Evolutionary conservation across 1,140 invertebrate genomes (phyloP).

Genomic region (Dinoponera quadriceps): DNA sequence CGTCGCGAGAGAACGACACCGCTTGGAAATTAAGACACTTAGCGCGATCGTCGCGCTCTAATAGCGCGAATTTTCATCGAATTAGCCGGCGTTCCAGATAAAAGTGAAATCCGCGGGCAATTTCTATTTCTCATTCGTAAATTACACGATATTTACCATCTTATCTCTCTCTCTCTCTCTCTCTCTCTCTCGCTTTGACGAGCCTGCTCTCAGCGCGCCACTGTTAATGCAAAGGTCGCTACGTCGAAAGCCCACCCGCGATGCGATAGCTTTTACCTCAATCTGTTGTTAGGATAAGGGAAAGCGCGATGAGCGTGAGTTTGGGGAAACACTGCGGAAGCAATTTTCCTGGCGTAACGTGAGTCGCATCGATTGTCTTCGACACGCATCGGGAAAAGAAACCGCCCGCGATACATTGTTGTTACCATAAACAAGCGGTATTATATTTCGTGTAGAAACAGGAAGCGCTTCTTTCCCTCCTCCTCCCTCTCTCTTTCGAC

Average conservation of each 20-base stretch:
- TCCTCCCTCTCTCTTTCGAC: background rate
- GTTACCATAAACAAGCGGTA: slow-evolving; percentile 29
- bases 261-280: slow-evolving; percentile 6
- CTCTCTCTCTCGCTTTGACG: too few relatives aligned
- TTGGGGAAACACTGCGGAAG: slow-evolving; percentile 28
- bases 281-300: background rate
- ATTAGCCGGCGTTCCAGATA: background rate
- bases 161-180: too few relatives aligned
- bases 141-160: background rate
- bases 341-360: slow-evolving; percentile 12
- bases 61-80: slow-evolving; percentile 5
- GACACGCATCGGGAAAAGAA: background rate
- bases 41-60: slow-evolving; percentile 12
- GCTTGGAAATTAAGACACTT: background rate
- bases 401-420: background rate
- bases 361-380: slow-evolving; percentile 31
- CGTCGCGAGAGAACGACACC: too few relatives aligned
- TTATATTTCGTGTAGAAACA: slow-evolving; percentile 29
- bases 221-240: slow-evolving; percentile 26
- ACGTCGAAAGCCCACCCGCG: background rate
- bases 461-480: background rate
- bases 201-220: background rate
- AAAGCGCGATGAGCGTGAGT: background rate
- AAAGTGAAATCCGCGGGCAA: slow-evolving; percentile 11
- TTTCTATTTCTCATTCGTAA: slow-evolving; percentile 7